A percentile compares a stretch with the other conserved stretches of the same genome.
phyloP scores from a whole-genome alignment of 2,888 invertebrate genomes.

The Spodoptera littoralis region DNA sequence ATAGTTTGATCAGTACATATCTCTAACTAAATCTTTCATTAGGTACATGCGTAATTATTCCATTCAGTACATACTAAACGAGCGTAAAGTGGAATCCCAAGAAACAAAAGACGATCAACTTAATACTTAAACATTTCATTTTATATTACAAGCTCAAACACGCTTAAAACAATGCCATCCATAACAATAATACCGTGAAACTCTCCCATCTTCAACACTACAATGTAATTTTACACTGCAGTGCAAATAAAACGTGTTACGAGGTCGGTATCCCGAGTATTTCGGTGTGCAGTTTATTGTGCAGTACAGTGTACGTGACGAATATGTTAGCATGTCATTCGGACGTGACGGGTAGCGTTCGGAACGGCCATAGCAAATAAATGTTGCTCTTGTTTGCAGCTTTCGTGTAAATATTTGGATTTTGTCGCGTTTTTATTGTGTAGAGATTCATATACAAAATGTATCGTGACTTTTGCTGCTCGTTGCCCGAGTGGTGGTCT shows the following conservation, averaged over 20 bases:
- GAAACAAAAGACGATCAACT: background rate
- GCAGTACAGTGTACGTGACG: conserved; percentile 55
- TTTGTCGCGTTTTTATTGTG: background rate
- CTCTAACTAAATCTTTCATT: too few species aligned
- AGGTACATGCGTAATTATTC: too few species aligned
- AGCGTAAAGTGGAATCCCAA: background rate
- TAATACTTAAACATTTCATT: background rate
- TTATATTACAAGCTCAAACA: conserved; percentile 16
- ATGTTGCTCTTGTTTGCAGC: conserved; percentile 24
- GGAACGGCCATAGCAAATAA: conserved; percentile 33
- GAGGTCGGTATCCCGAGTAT: conserved; percentile 36
- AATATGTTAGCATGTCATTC: conserved; percentile 48
- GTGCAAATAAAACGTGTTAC: conserved; percentile 42
- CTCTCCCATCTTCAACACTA: conserved; percentile 26
- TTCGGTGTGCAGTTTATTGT: conserved; percentile 51
- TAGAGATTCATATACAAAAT: too few species aligned
- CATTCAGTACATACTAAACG: too few species aligned
- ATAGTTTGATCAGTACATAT: too few species aligned
- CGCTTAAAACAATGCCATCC: conserved; percentile 17
- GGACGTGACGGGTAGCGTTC: conserved; percentile 31
- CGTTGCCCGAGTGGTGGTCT: too few species aligned
- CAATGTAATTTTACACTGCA: conserved; percentile 42
- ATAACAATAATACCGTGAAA: conserved; percentile 26
- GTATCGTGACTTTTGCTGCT: too few species aligned
- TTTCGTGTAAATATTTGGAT: conserved; percentile 16